Evolutionary conservation across 2,888 invertebrate species (phyloP), one percentile per base, ranked within the genome.

Genomic region (Pristionchus exspectatus): DNA sequence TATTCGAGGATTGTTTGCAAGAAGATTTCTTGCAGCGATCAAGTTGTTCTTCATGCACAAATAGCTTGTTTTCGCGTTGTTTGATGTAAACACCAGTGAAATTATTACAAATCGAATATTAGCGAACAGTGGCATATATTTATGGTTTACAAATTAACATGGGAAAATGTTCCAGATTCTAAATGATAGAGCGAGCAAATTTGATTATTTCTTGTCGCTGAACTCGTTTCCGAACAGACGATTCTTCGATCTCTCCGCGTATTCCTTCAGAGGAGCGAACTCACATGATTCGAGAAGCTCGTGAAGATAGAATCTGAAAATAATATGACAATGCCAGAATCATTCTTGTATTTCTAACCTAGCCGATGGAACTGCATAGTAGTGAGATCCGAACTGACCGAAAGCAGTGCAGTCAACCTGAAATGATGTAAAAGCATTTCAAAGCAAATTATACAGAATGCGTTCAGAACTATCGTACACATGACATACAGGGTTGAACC

Each of bases 181-280:
- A 24, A 63, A 63, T 59, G 54, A 54, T 10, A 63, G 21, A 21
- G 59, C 21, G n/a, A 63, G 24, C n/a, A 1, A 5, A 5, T 50
- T n/a, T 54, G 14, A 27, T 81, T 54, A 54, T 54, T 27, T 81
- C 50, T 81, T 50, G 44, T 81, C 44, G 56, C 30, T 2, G 56
- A 83, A 83, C 27, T 83, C 83, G 21, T 27, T 83, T 83, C 83
- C 83, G 83, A 83, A 83, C 12, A 83, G n/a, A 9, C 54, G 33
- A n/a, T 16, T 44, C 30, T 56, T 56, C 0, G n/a, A 4, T 83
- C 83, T 83, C 27, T 83, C 56, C 30, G 12, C 14, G 83, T 83
- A 83, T 9, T 83, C 83, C 56, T 54, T 54, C 10, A 83, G 83
- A 27, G 56, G n/a, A 16, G 54, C 54, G 30, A 83, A 56, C 21